A percentile compares a stretch with the other conserved stretches of the same genome.
Evolutionary conservation across 2,113 vertebrate genomes (phyloP).

Genomic region (Myotis davidii): DNA sequence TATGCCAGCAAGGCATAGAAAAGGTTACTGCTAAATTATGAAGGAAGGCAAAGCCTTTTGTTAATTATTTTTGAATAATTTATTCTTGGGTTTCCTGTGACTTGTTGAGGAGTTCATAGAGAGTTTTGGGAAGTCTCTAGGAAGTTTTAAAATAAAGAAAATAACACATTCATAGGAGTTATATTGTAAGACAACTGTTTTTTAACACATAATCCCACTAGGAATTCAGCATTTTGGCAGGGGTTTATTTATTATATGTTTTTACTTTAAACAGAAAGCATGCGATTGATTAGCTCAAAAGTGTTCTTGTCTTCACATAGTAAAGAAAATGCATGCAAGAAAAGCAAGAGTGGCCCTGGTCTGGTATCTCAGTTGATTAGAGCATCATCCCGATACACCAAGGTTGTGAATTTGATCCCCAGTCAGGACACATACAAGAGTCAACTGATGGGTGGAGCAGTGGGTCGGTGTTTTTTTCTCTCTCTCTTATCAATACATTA

Average conservation of each 20-base stretch:
- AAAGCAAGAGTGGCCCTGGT: background rate
- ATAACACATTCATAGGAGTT: background rate
- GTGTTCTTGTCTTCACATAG: background rate
- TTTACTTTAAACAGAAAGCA: conserved; percentile 17
- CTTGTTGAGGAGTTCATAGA: background rate
- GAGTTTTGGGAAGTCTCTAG: background rate
- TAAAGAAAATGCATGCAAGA: background rate
- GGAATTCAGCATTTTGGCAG: background rate
- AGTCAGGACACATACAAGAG: background rate
- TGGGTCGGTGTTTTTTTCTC: background rate
- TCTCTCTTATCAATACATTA: background rate
- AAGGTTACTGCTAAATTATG: background rate
- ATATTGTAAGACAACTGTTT: conserved; percentile 33
- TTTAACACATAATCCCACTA: background rate
- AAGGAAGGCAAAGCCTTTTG: conserved; percentile 6
- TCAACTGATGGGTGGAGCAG: background rate
- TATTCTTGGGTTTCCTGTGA: conserved; percentile 21
- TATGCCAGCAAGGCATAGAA: background rate
- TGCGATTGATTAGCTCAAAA: background rate
- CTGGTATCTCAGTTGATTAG: background rate
- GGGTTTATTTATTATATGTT: conserved; percentile 13
- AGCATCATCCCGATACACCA: background rate
- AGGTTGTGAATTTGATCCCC: background rate
- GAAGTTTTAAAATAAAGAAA: conserved; percentile 54
- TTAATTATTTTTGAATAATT: conserved; percentile 35